Conservation (phyloP, 2,797 vertebrate species). For the Eospalax fontanierii region DNA sequence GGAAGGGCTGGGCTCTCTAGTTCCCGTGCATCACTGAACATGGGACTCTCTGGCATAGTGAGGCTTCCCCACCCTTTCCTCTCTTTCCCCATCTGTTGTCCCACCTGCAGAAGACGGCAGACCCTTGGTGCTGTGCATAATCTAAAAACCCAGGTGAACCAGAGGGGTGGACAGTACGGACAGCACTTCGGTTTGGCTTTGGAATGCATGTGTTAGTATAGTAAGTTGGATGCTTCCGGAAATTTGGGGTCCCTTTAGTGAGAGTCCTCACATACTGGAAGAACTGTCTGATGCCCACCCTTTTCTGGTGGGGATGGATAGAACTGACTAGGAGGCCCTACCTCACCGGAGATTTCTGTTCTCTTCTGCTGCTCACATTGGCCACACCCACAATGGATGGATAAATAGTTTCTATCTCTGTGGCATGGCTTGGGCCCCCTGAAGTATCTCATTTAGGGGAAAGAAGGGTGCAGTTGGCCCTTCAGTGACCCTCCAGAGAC, state of each 20-base stretch:
- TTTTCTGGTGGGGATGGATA: neutral
- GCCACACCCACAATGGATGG: neutral
- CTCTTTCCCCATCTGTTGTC: neutral
- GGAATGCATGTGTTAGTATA: neutral
- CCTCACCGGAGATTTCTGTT: too few relatives aligned
- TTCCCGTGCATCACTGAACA: neutral
- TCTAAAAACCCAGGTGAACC: neutral
- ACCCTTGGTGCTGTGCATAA: neutral
- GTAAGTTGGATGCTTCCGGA: too few relatives aligned
- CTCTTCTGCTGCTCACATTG: neutral
- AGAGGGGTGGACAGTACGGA: neutral
- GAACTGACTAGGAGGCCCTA: neutral
- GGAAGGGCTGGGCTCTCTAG: slow-evolving; percentile 70
- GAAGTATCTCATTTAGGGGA: neutral
- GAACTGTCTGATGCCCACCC: neutral
- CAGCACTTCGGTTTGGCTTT: neutral
- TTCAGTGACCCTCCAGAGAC: too few relatives aligned
- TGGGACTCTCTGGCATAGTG: neutral
- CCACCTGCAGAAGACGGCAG: neutral
- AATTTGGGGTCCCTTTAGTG: slow-evolving; percentile 1
- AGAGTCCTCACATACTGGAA: neutral
- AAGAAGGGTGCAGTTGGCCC: neutral
- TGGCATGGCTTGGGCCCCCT: neutral
- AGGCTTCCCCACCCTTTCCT: neutral
- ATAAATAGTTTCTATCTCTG: neutral